Base-by-base conservation (phyloP, 2,888 invertebrate genomes). In the Cephalotes varians region DNA sequence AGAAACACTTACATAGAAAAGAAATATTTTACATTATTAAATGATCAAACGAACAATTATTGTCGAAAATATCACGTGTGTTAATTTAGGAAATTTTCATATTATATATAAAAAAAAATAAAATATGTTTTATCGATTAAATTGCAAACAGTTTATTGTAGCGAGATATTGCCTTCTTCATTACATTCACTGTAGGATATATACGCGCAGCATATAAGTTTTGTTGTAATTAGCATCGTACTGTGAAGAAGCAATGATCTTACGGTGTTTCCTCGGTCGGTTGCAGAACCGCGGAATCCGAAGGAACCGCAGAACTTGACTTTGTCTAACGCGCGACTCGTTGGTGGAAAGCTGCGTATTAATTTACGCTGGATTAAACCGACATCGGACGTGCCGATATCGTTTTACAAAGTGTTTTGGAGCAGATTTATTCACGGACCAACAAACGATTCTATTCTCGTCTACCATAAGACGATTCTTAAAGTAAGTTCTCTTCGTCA, bases 351-450 rank as follows among this genome's bases (percentile, higher is more conserved):
- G 60, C 95, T 97, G 65, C 95, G 96, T 47, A 95, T 96, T 1
- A 95, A 95, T 90, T 92, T 97, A n/a, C 95, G 95, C 76, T 97
- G 97, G 97, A 95, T 95, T 69, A 96, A 96, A 18, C 96, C 97
- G 0, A 95, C 95, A 58, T 97, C 97, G 0, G 97, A 97, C 92
- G 94, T 97, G 60, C 97, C 97, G 0, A 96, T 97, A 65, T 96
- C 96, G 83, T 95, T 95, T 88, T 97, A 97, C 93, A 97, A 97
- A 91, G 96, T 97, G 5, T 97, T 96, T 91, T 97, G 97, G 97
- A 97, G 97, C 85, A 95, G 96, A 69, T 95, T 97, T 40, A 95
- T 97, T 0, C 95, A 96, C 82, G 97, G 96, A 0, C 94, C 96
- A 9, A 95, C 95, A 15, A 95, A 96, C 2, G 96, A 96, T 92